Evolutionary conservation across 2,113 vertebrate species (phyloP).

Genomic region (Craseonycteris thonglongyai): DNA sequence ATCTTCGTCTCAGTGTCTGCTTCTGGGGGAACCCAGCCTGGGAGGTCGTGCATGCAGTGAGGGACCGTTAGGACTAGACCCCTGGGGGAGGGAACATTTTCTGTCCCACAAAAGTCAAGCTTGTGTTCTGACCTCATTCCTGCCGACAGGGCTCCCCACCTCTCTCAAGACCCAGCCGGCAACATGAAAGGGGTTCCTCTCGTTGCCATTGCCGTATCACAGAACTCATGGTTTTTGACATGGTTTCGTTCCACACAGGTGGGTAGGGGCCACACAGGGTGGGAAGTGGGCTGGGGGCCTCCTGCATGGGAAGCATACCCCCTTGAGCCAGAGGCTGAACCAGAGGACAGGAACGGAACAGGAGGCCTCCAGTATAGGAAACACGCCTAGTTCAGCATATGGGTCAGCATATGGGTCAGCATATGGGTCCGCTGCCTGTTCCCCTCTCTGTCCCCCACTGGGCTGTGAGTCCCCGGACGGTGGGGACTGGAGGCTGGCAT

Average conservation of each 20-base stretch:
- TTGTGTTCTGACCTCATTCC: not conserved
- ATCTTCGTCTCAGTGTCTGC: not conserved
- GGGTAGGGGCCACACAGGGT: too few relatives aligned
- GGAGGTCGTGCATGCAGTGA: accelerated
- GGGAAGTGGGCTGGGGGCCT: too few relatives aligned
- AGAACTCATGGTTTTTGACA: too few relatives aligned
- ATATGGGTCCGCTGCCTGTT: not conserved
- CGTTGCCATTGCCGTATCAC: too few relatives aligned
- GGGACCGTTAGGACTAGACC: not conserved
- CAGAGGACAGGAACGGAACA: too few relatives aligned
- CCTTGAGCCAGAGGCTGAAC: too few relatives aligned
- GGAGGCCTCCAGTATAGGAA: too few relatives aligned
- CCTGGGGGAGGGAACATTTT: not conserved
- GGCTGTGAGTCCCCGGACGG: not conserved
- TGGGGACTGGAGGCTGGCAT: not conserved
- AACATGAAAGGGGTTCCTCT: not conserved
- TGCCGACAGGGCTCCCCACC: not conserved
- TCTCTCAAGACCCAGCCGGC: not conserved
- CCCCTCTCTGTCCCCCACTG: not conserved
- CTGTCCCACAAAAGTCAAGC: not conserved
- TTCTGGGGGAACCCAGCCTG: not conserved
- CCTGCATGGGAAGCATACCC: too few relatives aligned
- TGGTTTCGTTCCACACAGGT: too few relatives aligned
- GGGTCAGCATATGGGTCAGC: too few relatives aligned
- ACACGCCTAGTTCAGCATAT: too few relatives aligned